phyloP scores from a whole-genome alignment of 2,797 vertebrate species.

The Darevskia nairensis region DNA sequence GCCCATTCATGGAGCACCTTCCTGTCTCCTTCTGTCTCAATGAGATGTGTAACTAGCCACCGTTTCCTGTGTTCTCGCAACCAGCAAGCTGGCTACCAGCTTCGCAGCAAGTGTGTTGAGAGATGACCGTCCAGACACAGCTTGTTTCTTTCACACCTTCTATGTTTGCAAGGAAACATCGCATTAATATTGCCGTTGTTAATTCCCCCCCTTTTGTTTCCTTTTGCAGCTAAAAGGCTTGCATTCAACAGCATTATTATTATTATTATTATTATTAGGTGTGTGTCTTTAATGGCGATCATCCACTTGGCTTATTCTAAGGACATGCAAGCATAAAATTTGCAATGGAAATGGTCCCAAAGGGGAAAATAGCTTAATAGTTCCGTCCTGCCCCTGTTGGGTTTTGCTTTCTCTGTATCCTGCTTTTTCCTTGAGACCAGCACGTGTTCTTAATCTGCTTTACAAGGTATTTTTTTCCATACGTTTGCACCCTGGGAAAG shows the following conservation, averaged over 20 bases:
- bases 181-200: neutral
- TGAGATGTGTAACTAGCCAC: neutral
- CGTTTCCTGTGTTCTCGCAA: neutral
- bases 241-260: neutral
- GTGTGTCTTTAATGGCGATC: neutral
- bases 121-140: neutral
- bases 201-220: neutral
- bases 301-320: neutral
- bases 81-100: neutral
- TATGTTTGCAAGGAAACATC: neutral
- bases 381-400: neutral
- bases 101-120: neutral
- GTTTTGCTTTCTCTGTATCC: neutral
- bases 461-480: neutral
- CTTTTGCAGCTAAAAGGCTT: neutral
- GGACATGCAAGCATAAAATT: neutral
- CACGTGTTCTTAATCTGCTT: constrained; percentile 2
- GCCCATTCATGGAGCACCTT: neutral
- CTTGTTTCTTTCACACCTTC: neutral
- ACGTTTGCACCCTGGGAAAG: constrained; percentile 9
- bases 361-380: neutral
- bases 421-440: neutral
- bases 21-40: neutral
- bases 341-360: neutral
- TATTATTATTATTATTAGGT: too few relatives aligned